Base-by-base conservation (phyloP, 2,888 invertebrate genomes). In the Netelia inedita region DNA sequence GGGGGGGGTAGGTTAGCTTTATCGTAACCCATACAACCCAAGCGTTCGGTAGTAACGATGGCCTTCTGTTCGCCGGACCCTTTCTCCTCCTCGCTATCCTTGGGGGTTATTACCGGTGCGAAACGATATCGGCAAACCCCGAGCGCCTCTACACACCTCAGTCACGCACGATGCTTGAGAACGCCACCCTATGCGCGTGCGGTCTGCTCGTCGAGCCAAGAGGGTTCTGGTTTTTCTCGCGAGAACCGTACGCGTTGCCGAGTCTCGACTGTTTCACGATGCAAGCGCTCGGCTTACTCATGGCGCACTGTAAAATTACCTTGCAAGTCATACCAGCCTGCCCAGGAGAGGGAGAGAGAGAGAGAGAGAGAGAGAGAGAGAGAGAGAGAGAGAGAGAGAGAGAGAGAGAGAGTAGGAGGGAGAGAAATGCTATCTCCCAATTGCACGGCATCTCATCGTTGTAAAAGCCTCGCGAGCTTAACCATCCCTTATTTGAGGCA, bases 31-130 rank as follows among this genome's bases (percentile, higher is more conserved):
- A 59, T 41, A 21, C 53, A 71, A 21, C 35, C 57, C 46, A 46
- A 8, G 10, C 19, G 43, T 9, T 35, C 35, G 35, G 23, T 14
- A 65, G 41, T 78, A 82, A 78, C 68, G 73, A 72, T 61, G 61
- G 78, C 72, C 66, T 74, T 80, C 57, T 78, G 66, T 68, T 63
- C 63, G 16, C 19, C 43, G 76, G 2, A 16, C 10, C 28, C 55
- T 50, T 43, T 73, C 68, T 59, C 66, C 65, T 21, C 68, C 9
- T 21, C 41, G 35, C 35, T 35, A 35, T 57, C 21, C 9, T 61
- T 57, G 46, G 46, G 43, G 61, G 78, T 78, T 73, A 78, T 82
- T 73, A 79, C 73, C 72, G 73, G 82, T 82, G 73, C 78, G 68
- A 68, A 73, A 82, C 53, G 59, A 78, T 73, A 78, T 73, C 69